Base-by-base conservation (phyloP, 35 echinoderm and acorn worm genomes). In the Ophioderma brevispina region DNA sequence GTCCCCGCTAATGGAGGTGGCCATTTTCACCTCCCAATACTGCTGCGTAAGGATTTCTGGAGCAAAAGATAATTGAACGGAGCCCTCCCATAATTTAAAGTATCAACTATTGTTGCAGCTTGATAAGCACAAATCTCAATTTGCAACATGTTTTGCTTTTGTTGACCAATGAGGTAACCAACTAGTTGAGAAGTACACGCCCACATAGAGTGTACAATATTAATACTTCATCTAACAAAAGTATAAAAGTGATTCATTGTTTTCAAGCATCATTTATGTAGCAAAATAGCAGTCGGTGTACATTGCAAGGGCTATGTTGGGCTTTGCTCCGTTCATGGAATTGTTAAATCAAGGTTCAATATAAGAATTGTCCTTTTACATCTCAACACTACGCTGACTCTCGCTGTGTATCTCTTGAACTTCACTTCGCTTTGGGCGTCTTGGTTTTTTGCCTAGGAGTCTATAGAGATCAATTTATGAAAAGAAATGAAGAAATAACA, bases 321-420 rank as follows among this genome's bases (percentile, higher is more conserved):
- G 21, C 13, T 40, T 31, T 40, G 19, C 28, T 33, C 36, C 31
- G 21, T 19, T 25, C 17, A 31, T 13, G 49, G 64, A 86, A 39
- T 42, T 32, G 17, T 36, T 15, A 35, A 6, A 23, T 10, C 10
- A 23, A 30, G 5, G 41, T 40, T 25, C 21, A 33, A 76, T 31
- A 36, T 39, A 21, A 19, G 38, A 19, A 30, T n/a, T 42, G 39
- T 3, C n/a, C 31, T 79, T 75, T n/a, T 32, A 99, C 97, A 93
- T 99, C 97, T 92, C 36, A n/a, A 99, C 87, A 91, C 95, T 79
- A 36, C 97, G 49, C 32, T 99, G 97, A 88, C 89, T 93, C 52
- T 99, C 94, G 85, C 97, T 99, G 81, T 95, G 97, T 39, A 99
- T 99, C 36, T 95, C 84, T 41, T 95, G 82, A 19, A 93, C 41